Evolutionary conservation across 2,113 vertebrate genomes (phyloP).

Genomic region (Epinephelus fuscoguttatus): DNA sequence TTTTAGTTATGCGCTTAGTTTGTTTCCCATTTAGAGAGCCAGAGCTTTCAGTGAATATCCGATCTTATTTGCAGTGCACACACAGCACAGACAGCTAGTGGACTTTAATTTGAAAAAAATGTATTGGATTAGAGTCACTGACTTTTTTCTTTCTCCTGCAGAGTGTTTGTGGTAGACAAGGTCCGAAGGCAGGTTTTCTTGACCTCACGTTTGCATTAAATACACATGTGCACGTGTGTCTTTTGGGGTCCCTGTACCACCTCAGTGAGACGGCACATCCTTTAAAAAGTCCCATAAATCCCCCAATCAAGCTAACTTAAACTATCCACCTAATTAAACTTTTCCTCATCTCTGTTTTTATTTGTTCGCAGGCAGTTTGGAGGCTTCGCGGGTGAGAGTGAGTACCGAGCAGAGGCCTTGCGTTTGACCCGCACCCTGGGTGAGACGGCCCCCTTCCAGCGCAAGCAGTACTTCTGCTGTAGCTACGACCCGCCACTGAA

Average conservation of each 20-base stretch:
- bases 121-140: too few species aligned
- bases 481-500: constrained; percentile 93
- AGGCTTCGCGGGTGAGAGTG: constrained; percentile 91
- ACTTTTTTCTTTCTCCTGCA: background rate
- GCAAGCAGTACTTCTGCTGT: constrained; percentile 90
- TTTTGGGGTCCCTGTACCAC: background rate
- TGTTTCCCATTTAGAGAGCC: too few species aligned
- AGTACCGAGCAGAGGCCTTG: constrained; percentile 86
- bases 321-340: background rate
- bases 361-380: constrained; percentile 88
- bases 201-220: background rate
- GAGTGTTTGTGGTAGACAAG: background rate
- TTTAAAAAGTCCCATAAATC: background rate
- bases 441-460: constrained; percentile 85
- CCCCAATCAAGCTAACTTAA: background rate
- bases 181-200: background rate
- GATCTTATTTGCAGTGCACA: too few species aligned
- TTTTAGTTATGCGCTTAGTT: too few species aligned
- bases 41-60: too few species aligned
- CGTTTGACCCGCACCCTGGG: constrained; percentile 88
- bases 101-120: too few species aligned
- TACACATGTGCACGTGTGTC: background rate
- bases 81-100: too few species aligned
- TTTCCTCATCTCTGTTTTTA: background rate
- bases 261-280: background rate